Conservation (phyloP, 2,797 vertebrate genomes). For the Gallinago stenura region DNA sequence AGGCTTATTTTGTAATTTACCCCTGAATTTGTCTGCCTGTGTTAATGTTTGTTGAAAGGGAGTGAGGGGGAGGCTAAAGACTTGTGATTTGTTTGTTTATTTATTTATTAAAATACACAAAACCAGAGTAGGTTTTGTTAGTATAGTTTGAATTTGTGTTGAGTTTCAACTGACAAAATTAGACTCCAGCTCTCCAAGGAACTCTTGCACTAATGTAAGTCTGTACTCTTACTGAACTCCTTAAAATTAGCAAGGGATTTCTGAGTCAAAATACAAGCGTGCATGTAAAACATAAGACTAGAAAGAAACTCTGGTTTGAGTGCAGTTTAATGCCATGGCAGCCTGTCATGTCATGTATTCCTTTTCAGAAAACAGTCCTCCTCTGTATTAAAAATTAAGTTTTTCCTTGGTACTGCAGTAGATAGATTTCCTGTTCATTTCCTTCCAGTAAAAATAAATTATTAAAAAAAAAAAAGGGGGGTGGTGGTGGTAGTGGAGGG, state of each 20-base stretch:
- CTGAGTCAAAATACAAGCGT: neutral
- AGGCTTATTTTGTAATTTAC: neutral
- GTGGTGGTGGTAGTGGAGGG: too few relatives aligned
- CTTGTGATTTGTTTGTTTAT: neutral
- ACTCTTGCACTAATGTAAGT: neutral
- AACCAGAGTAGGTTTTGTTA: neutral
- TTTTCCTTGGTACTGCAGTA: neutral
- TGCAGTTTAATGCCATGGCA: neutral
- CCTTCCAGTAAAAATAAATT: neutral
- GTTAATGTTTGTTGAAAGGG: neutral
- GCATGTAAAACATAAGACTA: neutral
- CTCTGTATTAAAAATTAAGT: neutral
- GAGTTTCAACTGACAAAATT: neutral
- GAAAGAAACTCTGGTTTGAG: neutral
- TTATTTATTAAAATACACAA: neutral
- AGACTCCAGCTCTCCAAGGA: neutral
- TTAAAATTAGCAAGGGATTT: neutral
- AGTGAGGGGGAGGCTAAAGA: neutral
- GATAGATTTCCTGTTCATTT: neutral
- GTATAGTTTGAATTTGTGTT: neutral
- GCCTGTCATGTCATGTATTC: neutral
- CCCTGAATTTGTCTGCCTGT: neutral
- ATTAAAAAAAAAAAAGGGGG: rapidly evolving
- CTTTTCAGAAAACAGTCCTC: neutral
- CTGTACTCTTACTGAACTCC: neutral